phyloP scores from a whole-genome alignment of 2,113 vertebrate genomes.

The Pluvialis apricaria region DNA sequence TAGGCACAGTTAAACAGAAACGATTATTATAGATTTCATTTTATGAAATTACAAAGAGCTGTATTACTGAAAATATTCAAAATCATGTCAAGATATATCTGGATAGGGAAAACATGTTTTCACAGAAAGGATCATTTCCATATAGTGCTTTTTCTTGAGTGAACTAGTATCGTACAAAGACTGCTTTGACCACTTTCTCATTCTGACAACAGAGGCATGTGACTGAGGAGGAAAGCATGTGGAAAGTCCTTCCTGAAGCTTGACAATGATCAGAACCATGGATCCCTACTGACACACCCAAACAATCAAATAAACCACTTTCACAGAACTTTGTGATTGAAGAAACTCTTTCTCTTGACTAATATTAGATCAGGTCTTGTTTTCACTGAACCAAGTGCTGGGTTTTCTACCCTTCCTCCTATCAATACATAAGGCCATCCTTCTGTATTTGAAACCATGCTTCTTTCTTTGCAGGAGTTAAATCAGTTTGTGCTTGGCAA shows the following conservation, averaged over 20 bases:
- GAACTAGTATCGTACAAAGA: not conserved
- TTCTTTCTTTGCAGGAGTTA: not conserved
- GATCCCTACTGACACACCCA: not conserved
- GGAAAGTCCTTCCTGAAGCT: not conserved
- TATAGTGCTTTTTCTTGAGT: not conserved
- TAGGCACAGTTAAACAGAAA: not conserved
- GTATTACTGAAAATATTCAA: not conserved
- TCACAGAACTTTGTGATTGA: not conserved
- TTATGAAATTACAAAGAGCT: not conserved
- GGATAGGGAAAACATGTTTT: not conserved
- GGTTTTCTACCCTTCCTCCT: not conserved
- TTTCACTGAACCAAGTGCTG: not conserved
- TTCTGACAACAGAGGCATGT: not conserved
- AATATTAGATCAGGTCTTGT: not conserved
- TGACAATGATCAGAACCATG: not conserved
- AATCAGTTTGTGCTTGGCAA: not conserved
- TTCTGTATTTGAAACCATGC: not conserved
- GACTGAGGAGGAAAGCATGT: not conserved
- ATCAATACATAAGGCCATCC: not conserved
- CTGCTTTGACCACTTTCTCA: not conserved
- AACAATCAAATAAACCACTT: not conserved
- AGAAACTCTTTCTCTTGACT: not conserved
- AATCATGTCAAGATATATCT: not conserved
- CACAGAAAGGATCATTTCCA: not conserved
- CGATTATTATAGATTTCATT: not conserved